Conservation (phyloP, 1,140 invertebrate species). For the Drosophila hydei region DNA sequence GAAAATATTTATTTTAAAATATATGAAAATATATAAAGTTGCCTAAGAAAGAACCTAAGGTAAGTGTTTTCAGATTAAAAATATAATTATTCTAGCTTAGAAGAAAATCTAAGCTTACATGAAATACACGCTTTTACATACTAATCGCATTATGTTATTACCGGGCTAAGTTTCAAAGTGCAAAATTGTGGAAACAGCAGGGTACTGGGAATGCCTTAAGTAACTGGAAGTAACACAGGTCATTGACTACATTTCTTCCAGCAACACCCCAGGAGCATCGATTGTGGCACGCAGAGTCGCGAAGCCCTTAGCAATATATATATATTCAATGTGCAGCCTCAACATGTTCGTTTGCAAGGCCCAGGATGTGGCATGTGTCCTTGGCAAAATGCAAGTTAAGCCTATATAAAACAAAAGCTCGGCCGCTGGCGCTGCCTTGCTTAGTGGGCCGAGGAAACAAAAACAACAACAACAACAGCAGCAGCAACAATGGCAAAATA, state of each 20-base stretch:
- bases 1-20: background rate
- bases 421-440: slow-evolving; percentile 35
- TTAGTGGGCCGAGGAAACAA: slow-evolving; percentile 35
- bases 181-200: background rate
- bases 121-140: background rate
- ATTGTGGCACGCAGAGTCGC: background rate
- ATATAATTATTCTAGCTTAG: no score
- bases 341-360: slow-evolving; percentile 5
- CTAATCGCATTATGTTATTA: slow-evolving; percentile 1
- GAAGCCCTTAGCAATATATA: slow-evolving; percentile 8
- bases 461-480: slow-evolving; percentile 45
- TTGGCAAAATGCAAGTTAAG: slow-evolving; percentile 61
- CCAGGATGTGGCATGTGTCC: slow-evolving; percentile 27
- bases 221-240: slow-evolving; percentile 21
- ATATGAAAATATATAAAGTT: no score
- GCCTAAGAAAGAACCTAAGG: no score
- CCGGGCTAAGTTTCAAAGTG: background rate
- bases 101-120: background rate
- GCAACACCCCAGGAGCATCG: background rate
- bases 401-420: slow-evolving; percentile 58
- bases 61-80: background rate
- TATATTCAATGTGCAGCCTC: slow-evolving; percentile 26
- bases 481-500: slow-evolving; percentile 8
- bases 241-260: slow-evolving; percentile 31
- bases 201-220: background rate